A percentile compares a stretch with the other conserved stretches of the same genome.
These are phyloP conservation scores for Bembecia ichneumoniformis DNA, from an alignment of 2,888 invertebrate genomes.

Conservation along the genomic window DNA sequence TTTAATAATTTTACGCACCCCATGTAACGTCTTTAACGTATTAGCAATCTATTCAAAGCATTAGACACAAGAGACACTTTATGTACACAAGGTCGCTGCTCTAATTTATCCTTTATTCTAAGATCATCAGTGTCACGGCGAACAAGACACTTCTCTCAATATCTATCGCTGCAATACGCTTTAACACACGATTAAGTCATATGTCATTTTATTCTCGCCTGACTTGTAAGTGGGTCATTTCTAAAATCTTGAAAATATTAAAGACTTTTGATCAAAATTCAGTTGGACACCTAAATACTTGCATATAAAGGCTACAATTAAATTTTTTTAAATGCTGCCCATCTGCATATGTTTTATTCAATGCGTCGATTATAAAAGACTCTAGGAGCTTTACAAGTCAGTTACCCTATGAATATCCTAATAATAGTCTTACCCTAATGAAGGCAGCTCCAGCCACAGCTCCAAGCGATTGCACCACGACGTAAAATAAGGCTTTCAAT, in stretches of 20 bases:
- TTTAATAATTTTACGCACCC: too few relatives aligned
- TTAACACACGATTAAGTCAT: not conserved
- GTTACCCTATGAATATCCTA: too few relatives aligned
- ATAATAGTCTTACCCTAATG: constrained; percentile 70
- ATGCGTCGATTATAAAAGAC: too few relatives aligned
- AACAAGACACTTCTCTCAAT: constrained; percentile 40
- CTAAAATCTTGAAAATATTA: too few relatives aligned
- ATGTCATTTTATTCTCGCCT: not conserved
- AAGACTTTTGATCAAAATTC: too few relatives aligned
- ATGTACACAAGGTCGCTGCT: constrained; percentile 28
- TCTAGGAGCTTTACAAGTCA: too few relatives aligned
- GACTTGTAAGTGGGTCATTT: not conserved
- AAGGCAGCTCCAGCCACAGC: constrained; percentile 86
- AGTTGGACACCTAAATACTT: too few relatives aligned
- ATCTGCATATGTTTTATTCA: too few relatives aligned
- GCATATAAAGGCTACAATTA: too few relatives aligned
- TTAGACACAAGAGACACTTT: not conserved
- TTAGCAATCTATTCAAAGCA: not conserved
- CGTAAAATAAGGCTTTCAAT: constrained; percentile 83
- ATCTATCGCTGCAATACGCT: not conserved
- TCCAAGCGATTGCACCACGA: constrained; percentile 85
- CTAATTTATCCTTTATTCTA: constrained; percentile 43
- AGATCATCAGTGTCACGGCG: constrained; percentile 64
- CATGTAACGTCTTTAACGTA: too few relatives aligned
- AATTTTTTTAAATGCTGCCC: too few relatives aligned